phyloP scores from a whole-genome alignment of 2,113 vertebrate species.

The Pionites leucogaster region DNA sequence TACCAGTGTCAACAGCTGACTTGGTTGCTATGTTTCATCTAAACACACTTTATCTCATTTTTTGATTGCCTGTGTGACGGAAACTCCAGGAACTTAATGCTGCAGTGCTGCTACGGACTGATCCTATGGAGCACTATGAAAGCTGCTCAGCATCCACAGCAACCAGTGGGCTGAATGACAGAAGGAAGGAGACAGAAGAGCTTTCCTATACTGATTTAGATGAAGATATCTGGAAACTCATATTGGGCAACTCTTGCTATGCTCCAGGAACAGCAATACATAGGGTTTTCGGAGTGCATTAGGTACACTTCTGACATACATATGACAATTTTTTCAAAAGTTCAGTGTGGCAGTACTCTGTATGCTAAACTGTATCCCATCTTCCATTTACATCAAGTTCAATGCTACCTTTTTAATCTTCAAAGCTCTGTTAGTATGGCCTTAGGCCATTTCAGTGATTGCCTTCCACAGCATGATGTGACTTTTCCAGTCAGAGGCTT shows the following conservation, averaged over 20 bases:
- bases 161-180: accelerated
- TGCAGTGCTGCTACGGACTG: neutral
- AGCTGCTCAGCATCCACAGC: neutral
- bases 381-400: conserved; percentile 22
- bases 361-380: neutral
- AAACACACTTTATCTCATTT: conserved; percentile 2
- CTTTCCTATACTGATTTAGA: neutral
- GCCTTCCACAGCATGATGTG: neutral
- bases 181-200: neutral
- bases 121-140: neutral
- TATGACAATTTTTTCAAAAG: neutral
- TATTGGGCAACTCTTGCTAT: neutral
- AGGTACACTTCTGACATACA: neutral
- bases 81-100: neutral
- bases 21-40: neutral
- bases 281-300: neutral
- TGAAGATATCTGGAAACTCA: neutral
- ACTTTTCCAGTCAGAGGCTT: neutral
- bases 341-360: neutral
- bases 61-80: neutral
- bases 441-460: conserved; percentile 12
- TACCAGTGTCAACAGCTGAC: neutral
- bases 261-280: neutral
- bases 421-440: conserved; percentile 23
- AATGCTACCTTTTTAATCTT: conserved; percentile 30